Conservation (phyloP, 2,113 vertebrate species). For the Scomber japonicus region DNA sequence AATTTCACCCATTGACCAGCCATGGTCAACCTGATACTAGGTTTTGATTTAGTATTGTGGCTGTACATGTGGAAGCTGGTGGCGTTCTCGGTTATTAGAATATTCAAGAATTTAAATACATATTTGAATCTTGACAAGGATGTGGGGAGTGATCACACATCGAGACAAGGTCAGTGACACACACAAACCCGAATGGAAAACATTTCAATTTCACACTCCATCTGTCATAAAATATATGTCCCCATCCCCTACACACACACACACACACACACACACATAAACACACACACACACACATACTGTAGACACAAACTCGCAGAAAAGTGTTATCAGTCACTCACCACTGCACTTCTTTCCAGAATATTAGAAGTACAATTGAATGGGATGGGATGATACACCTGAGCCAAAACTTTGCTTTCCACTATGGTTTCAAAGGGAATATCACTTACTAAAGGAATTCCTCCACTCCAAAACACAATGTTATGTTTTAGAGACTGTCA, state of each 20-base stretch:
- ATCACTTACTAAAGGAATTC: neutral
- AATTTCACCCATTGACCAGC: too few species aligned
- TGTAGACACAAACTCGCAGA: constrained; percentile 34
- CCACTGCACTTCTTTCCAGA: constrained; percentile 41
- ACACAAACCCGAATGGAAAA: constrained; percentile 41
- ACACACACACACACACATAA: constrained; percentile 26
- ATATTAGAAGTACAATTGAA: constrained; percentile 33
- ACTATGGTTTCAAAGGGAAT: neutral
- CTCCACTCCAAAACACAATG: neutral
- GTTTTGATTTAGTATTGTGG: neutral
- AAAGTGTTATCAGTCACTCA: constrained; percentile 56
- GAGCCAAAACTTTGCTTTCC: constrained; percentile 58
- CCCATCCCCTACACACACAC: constrained; percentile 29
- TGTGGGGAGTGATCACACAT: neutral
- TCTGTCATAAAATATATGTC: constrained; percentile 52
- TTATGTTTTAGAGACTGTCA: neutral
- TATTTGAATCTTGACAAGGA: constrained; percentile 43
- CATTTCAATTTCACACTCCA: constrained; percentile 85
- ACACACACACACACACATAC: constrained; percentile 35
- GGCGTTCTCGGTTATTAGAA: constrained; percentile 59
- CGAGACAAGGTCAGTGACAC: constrained; percentile 60
- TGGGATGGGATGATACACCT: constrained; percentile 46
- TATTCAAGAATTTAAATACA: constrained; percentile 46
- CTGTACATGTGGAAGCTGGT: neutral
- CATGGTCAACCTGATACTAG: neutral